Base-by-base conservation (phyloP, 2,113 vertebrate species). In the Saiga tatarica region DNA sequence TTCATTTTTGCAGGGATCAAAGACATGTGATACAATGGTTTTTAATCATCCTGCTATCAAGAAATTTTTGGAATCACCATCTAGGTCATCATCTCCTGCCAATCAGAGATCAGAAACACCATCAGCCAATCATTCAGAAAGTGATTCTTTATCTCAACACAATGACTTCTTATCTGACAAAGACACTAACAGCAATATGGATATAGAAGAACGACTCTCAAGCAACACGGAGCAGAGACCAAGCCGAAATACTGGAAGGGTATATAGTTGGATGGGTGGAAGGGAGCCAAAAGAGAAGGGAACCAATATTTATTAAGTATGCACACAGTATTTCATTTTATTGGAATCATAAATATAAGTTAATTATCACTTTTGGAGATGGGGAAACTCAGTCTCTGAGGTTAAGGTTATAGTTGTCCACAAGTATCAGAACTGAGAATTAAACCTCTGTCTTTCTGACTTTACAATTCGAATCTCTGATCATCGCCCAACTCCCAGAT, bases 21-120 rank as follows among this genome's bases (percentile, higher is more conserved):
- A 99, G 98, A 98, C 99, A 0, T 99, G 98, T 47, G 99, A 99
- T 97, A 83, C 99, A 0, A 99, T 99, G 45, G 99, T 99, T 97
- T 99, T 99, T 96, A 99, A 99, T 98, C 99, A 99, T 98, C 99
- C 99, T 76, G 99, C 99, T 96, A 99, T 99, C 98, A 99, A 99
- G 96, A 99, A 99, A 78, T 99, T 99, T 98, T 98, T 99, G 98
- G 99, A 99, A 97, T 99, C 99, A 0, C 99, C 99, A 11, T 99
- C 99, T 2, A 99, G 99, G 87, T 99, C 99, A 0, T 99, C 99
- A 0, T 99, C 99, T 74, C 99, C 99, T 90, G 99, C 99, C 96
- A 99, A 99, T 99, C 99, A 99, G 97, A 99, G 99, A 96, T 99
- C 99, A 25, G 99, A 99, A 97, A 99, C 99, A 9, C 99, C 99